Conservation (phyloP, 1,140 invertebrate species). For the Rhyacophila brunnea region DNA sequence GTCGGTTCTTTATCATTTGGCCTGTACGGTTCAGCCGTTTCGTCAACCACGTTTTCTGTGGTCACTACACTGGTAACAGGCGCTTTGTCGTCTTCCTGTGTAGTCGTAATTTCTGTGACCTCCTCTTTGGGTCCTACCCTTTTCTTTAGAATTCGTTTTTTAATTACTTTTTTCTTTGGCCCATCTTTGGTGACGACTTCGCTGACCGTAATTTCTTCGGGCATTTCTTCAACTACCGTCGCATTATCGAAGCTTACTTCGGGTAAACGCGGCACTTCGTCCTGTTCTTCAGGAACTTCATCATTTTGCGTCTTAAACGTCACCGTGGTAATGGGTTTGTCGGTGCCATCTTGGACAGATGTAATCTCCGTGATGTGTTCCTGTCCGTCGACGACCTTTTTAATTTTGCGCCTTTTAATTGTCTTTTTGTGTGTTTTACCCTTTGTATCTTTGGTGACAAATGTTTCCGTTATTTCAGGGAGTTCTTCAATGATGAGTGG, state of each 20-base stretch:
- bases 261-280: conserved; percentile 10
- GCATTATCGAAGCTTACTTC: conserved; percentile 4
- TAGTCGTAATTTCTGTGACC: conserved; percentile 35
- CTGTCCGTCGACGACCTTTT: conserved; percentile 41
- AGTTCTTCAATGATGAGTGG: conserved; percentile 38
- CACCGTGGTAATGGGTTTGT: conserved; percentile 27
- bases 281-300: conserved; percentile 11
- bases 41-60: conserved; percentile 26
- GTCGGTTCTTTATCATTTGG: background rate
- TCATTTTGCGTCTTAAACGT: conserved; percentile 25
- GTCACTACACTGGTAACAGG: conserved; percentile 34
- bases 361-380: conserved; percentile 43
- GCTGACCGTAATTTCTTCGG: conserved; percentile 46
- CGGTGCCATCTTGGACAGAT: conserved; percentile 36
- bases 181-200: conserved; percentile 43
- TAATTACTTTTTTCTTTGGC: conserved; percentile 40
- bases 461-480: background rate
- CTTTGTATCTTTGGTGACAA: background rate
- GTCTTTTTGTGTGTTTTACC: background rate
- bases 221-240: conserved; percentile 32
- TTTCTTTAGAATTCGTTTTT: conserved; percentile 41
- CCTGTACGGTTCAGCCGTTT: conserved; percentile 2
- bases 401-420: conserved; percentile 40
- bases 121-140: conserved; percentile 41
- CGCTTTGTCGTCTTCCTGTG: conserved; percentile 37